A percentile compares a stretch with the other conserved stretches of the same genome.
Conservation (phyloP, 2,888 invertebrate genomes). For the Eurytoma adleriae region DNA sequence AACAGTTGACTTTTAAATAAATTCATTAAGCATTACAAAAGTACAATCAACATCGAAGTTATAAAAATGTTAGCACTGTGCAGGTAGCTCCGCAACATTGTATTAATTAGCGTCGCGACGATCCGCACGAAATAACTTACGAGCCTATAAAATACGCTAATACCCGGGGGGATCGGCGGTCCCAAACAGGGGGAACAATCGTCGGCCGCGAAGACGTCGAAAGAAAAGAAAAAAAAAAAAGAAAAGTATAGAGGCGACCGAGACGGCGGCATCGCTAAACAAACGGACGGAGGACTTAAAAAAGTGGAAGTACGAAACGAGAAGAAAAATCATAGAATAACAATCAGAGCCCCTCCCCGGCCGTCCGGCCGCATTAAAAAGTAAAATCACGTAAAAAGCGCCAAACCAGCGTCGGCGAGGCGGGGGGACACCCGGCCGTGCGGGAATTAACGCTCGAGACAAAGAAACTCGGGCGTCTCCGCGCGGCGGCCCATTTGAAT, state of each 20-base stretch:
- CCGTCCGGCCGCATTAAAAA: slow-evolving; percentile 50
- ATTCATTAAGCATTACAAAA: too few species aligned
- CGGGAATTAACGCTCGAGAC: slow-evolving; percentile 55
- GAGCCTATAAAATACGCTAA: slow-evolving; percentile 34
- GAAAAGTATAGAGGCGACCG: slow-evolving; percentile 3
- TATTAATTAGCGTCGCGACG: slow-evolving; percentile 32
- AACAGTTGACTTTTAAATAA: too few species aligned
- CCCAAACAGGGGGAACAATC: slow-evolving; percentile 1
- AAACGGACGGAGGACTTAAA: slow-evolving; percentile 33
- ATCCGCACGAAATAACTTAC: slow-evolving; percentile 36
- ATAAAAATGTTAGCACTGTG: too few species aligned
- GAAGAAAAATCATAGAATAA: slow-evolving; percentile 51
- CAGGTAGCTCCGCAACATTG: not conserved
- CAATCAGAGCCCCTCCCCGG: slow-evolving; percentile 27
- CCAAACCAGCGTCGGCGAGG: not conserved
- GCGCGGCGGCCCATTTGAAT: slow-evolving; percentile 54
- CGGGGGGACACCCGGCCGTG: not conserved
- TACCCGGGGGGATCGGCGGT: slow-evolving; percentile 7
- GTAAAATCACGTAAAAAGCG: slow-evolving; percentile 56
- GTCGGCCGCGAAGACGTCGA: not conserved
- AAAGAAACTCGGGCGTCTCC: slow-evolving; percentile 47
- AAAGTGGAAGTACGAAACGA: not conserved
- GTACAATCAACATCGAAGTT: too few species aligned
- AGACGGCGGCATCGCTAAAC: slow-evolving; percentile 10
- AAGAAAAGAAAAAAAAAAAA: not conserved